Evolutionary conservation across 2,888 invertebrate genomes (phyloP).

Genomic region (Bombyx huttoni): DNA sequence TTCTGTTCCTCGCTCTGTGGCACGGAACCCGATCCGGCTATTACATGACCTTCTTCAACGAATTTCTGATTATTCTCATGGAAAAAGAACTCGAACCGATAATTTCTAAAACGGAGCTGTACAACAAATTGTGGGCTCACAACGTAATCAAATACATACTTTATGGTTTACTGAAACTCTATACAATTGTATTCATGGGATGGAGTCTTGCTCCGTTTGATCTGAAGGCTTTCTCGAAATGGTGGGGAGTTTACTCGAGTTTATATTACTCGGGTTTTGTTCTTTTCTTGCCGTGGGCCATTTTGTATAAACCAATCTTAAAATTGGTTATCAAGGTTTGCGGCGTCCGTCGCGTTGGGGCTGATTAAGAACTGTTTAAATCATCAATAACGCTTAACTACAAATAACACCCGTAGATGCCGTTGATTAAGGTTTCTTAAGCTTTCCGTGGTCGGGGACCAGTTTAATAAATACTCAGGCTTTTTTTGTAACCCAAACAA

Average conservation of each 20-base stretch:
- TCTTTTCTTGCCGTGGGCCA: conserved; percentile 76
- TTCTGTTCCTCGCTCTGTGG: conserved; percentile 94
- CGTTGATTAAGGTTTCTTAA: background rate
- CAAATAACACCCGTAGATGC: background rate
- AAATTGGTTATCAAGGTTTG: conserved; percentile 10
- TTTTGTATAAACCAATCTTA: conserved; percentile 66
- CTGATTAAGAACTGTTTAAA: background rate
- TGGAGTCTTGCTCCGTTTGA: conserved; percentile 85
- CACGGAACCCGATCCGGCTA: conserved; percentile 97
- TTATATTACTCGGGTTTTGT: conserved; percentile 80
- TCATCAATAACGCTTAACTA: background rate
- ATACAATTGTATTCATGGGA: conserved; percentile 87
- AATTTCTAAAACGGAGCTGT: conserved; percentile 59
- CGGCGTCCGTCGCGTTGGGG: background rate
- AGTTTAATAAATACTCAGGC: background rate
- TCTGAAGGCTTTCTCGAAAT: conserved; percentile 78
- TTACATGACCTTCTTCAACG: conserved; percentile 92
- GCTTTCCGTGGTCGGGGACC: background rate
- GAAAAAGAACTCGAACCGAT: conserved; percentile 82
- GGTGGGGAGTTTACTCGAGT: conserved; percentile 75
- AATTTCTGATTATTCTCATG: conserved; percentile 88
- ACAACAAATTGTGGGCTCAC: conserved; percentile 54
- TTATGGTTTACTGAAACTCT: conserved; percentile 76
- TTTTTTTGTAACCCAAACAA: too few species aligned
- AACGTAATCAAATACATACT: conserved; percentile 45